Evolutionary conservation across 2,113 vertebrate genomes (phyloP).

Genomic region (Holacanthus passer): DNA sequence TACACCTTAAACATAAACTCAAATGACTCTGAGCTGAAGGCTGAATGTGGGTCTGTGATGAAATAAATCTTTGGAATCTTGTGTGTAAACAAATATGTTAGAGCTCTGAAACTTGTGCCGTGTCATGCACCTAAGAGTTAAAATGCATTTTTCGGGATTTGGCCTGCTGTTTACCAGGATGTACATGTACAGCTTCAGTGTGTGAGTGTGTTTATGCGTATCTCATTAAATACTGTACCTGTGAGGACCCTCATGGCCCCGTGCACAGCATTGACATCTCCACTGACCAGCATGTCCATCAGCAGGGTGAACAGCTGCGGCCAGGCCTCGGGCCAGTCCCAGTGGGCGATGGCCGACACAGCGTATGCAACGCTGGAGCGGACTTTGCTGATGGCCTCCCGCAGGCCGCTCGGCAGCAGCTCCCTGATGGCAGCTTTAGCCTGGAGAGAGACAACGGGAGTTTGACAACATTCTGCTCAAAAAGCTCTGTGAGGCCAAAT

Average conservation of each 20-base stretch:
- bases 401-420: conserved; percentile 92
- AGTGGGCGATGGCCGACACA: conserved; percentile 96
- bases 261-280: conserved; percentile 94
- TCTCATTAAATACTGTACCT: conserved; percentile 82
- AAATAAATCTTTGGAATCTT: too few relatives aligned
- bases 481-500: not conserved
- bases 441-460: conserved; percentile 71
- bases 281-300: conserved; percentile 99
- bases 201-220: not conserved
- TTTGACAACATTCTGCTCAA: not conserved
- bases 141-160: too few relatives aligned
- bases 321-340: conserved; percentile 99
- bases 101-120: too few relatives aligned
- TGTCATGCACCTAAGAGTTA: too few relatives aligned
- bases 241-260: conserved; percentile 99
- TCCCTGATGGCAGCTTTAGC: conserved; percentile 95
- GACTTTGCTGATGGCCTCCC: conserved; percentile 98
- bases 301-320: conserved; percentile 95
- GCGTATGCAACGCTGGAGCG: conserved; percentile 99
- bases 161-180: not conserved
- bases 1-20: too few relatives aligned
- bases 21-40: too few relatives aligned
- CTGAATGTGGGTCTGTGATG: too few relatives aligned
- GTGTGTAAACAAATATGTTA: too few relatives aligned
- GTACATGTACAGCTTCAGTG: not conserved